A percentile compares a stretch with the other conserved stretches of the same genome.
phyloP scores from a whole-genome alignment of 1,140 invertebrate genomes.

The Sitophilus oryzae region DNA sequence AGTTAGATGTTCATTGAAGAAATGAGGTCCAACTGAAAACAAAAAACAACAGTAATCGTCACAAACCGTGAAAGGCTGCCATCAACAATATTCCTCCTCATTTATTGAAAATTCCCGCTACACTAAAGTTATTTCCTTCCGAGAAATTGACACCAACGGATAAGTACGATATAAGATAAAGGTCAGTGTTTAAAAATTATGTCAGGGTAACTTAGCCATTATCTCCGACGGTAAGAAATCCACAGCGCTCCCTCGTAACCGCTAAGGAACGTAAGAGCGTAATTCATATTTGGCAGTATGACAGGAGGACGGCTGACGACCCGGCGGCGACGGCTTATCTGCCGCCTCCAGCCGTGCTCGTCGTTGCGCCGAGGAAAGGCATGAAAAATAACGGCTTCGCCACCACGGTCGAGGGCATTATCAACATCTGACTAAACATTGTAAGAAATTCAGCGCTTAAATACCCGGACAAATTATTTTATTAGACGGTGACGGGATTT shows the following conservation, averaged over 20 bases:
- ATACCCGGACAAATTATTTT: conserved; percentile 28
- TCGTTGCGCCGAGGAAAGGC: conserved; percentile 23
- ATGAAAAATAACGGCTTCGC: conserved; percentile 40
- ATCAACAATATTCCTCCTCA: too few species aligned
- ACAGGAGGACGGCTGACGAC: conserved; percentile 20
- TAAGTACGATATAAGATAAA: too few species aligned
- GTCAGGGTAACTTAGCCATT: too few species aligned
- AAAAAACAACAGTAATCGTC: too few species aligned
- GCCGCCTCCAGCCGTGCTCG: conserved; percentile 25
- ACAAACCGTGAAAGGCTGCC: too few species aligned
- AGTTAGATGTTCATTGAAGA: too few species aligned
- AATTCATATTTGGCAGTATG: conserved; percentile 34
- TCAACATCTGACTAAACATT: conserved; percentile 36
- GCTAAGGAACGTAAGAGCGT: conserved; percentile 24
- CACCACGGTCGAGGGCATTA: conserved; percentile 34
- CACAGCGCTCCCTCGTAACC: conserved; percentile 1
- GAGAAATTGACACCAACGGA: too few species aligned
- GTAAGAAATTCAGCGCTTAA: conserved; percentile 36
- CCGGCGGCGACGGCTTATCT: conserved; percentile 38
- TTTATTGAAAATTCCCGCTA: too few species aligned
- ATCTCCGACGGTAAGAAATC: conserved; percentile 18
- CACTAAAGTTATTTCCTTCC: too few species aligned
- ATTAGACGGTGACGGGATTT: conserved; percentile 23
- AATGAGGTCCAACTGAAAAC: too few species aligned
- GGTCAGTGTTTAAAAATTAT: too few species aligned